phyloP scores from a whole-genome alignment of 1,140 invertebrate genomes.

The Drosophila pandora region DNA sequence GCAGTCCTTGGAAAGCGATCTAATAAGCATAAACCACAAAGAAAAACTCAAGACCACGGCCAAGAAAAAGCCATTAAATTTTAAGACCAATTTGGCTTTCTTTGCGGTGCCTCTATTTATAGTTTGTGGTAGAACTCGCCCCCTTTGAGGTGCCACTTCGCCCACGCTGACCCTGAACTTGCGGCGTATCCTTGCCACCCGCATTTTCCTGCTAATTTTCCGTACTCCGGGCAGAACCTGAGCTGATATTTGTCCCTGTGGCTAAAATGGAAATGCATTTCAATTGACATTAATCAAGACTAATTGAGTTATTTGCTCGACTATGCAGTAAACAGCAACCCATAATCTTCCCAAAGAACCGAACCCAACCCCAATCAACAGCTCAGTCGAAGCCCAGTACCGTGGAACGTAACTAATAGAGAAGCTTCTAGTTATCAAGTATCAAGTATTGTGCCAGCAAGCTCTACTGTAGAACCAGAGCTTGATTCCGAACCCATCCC shows the following conservation, averaged over 20 bases:
- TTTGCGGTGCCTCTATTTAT: slow-evolving; percentile 4
- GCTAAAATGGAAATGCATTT: slow-evolving; percentile 64
- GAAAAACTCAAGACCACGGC: not conserved
- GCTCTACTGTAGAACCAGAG: slow-evolving; percentile 8
- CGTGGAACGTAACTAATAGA: not conserved
- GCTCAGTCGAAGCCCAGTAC: slow-evolving; percentile 6
- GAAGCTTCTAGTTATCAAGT: not conserved
- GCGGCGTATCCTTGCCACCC: slow-evolving; percentile 1
- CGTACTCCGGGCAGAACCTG: not conserved
- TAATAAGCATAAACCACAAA: slow-evolving; percentile 1
- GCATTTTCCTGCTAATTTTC: not conserved
- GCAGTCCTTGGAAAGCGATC: not conserved
- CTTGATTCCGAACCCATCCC: slow-evolving; percentile 2
- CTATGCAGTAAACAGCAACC: slow-evolving; percentile 73
- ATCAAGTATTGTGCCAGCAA: not conserved
- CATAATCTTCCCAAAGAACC: slow-evolving; percentile 54
- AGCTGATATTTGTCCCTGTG: slow-evolving; percentile 9
- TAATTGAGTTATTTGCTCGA: slow-evolving; percentile 78
- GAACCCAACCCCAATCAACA: slow-evolving; percentile 13
- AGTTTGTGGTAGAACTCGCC: not conserved
- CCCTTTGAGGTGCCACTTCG: not conserved
- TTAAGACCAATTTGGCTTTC: not conserved
- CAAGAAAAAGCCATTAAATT: not conserved
- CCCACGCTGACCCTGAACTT: slow-evolving; percentile 49
- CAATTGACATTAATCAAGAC: slow-evolving; percentile 79